Base-by-base conservation (phyloP, 2,888 invertebrate species). In the Cheilosia soror region DNA sequence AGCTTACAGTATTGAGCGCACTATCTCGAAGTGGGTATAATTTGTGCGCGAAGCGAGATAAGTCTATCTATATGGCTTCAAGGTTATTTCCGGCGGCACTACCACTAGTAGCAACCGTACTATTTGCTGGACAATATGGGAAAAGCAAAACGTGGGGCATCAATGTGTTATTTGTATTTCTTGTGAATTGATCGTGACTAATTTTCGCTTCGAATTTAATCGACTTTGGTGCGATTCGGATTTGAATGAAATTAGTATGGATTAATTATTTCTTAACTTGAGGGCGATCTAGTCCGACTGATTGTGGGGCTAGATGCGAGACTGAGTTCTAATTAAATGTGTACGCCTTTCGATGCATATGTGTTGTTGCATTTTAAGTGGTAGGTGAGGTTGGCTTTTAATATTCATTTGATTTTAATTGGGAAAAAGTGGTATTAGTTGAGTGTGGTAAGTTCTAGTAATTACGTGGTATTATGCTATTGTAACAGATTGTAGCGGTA, bases 41-140 rank as follows among this genome's bases (percentile, higher is more conserved):
- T n/a, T 53, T 53, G 47, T 69, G 33, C 25, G 63, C 1, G 33
- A 40, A 29, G 40, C 44, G 9, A 51, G 62, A 53, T 69, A 78
- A 58, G 33, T 44, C 40, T 60, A 42, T n/a, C 11, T 40, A 69
- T 75, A 47, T 44, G 33, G 37, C 53, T 51, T 68, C 81, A 85
- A 85, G 85, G 85, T 76, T 76, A 72, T 77, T 85, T 85, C 85
- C 85, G 85, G 66, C 85, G 81, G 76, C 76, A 37, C 3, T 11
- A 9, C 37, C 37, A 37, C 15, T 9, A 57, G 20, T 58, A 47
- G 25, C 33, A 11, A 44, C n/a, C n/a, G 33, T 3, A 62, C 55
- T 62, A 20, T 57, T 75, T 42, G 40, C 53, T 58, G 42, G 20
- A 51, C 63, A 49, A 65, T 72, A 65, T 62, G 29, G 63, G 0